Evolutionary conservation across 2,797 vertebrate species (phyloP).

Genomic region (Danio aesculapii): DNA sequence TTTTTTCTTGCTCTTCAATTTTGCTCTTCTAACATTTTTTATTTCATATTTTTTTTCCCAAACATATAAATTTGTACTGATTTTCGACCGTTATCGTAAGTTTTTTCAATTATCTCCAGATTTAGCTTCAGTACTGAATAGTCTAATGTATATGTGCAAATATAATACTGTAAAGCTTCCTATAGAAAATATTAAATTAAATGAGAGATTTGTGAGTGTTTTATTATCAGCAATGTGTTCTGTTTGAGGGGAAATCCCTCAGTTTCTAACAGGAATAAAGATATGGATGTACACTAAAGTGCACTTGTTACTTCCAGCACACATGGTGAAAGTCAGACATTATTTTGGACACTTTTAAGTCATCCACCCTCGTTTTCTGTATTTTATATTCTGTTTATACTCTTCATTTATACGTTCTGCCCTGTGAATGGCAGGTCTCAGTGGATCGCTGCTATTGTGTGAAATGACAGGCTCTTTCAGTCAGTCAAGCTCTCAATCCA

Average conservation of each 20-base stretch:
- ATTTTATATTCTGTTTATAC: slow-evolving; percentile 41
- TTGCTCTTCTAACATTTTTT: too few relatives aligned
- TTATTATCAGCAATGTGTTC: slow-evolving; percentile 42
- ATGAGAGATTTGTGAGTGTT: background rate
- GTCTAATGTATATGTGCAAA: too few relatives aligned
- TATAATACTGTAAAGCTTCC: too few relatives aligned
- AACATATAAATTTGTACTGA: too few relatives aligned
- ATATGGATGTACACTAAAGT: slow-evolving; percentile 23
- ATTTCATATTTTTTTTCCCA: too few relatives aligned
- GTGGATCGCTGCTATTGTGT: slow-evolving; percentile 60
- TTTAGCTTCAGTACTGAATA: too few relatives aligned
- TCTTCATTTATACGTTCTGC: slow-evolving; percentile 55
- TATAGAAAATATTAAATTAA: too few relatives aligned
- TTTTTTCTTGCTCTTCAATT: too few relatives aligned
- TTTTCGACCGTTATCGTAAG: too few relatives aligned
- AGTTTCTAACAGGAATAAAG: slow-evolving; percentile 15
- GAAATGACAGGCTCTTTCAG: slow-evolving; percentile 57
- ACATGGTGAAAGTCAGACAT: slow-evolving; percentile 38
- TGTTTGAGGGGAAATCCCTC: slow-evolving; percentile 9
- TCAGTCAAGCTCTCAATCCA: slow-evolving; percentile 45
- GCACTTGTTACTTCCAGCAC: slow-evolving; percentile 58
- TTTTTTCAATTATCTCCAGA: too few relatives aligned
- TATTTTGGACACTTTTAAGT: slow-evolving; percentile 38
- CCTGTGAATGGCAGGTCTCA: slow-evolving; percentile 63
- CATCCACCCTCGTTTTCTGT: slow-evolving; percentile 19